Percentiles rank a stretch among this genome's conserved stretches.
phyloP scores from a whole-genome alignment of 2,797 vertebrate species.

The Sebastes ruberrimus region DNA sequence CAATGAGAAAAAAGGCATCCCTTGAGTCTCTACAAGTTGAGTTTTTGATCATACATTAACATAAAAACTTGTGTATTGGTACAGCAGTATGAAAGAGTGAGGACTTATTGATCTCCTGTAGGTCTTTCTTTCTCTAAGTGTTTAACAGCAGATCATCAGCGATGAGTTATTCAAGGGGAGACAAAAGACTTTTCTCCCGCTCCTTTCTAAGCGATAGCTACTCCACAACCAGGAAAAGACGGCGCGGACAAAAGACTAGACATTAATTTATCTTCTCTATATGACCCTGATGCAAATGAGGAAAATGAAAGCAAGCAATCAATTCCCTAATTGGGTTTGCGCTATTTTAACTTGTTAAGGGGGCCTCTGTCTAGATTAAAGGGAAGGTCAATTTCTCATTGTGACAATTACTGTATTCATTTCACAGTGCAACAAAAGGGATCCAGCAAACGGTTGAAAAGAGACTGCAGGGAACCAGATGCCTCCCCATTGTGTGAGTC shows the following conservation, averaged over 20 bases:
- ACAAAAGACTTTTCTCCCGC: conserved; percentile 52
- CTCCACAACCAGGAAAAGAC: conserved; percentile 36
- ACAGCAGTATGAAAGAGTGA: not conserved
- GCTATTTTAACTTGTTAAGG: conserved; percentile 73
- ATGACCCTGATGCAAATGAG: conserved; percentile 77
- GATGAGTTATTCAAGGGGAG: conserved; percentile 12
- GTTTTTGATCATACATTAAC: not conserved
- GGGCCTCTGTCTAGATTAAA: conserved; percentile 68
- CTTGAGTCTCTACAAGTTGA: not conserved
- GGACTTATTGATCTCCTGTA: not conserved
- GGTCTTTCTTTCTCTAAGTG: conserved; percentile 21
- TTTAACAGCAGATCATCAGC: conserved; percentile 48
- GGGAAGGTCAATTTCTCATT: conserved; percentile 76
- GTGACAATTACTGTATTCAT: conserved; percentile 76
- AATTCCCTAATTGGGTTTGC: conserved; percentile 77
- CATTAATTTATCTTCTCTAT: conserved; percentile 73
- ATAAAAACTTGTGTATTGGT: not conserved
- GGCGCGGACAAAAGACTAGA: conserved; percentile 64
- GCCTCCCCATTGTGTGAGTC: conserved; percentile 33
- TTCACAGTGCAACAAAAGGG: conserved; percentile 63
- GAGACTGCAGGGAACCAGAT: conserved; percentile 28
- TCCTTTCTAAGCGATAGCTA: conserved; percentile 40
- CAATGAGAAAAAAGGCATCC: not conserved
- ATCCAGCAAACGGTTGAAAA: not conserved
- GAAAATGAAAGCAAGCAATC: conserved; percentile 76